Conservation (phyloP, 2,797 vertebrate genomes). For the Phalloptychus januarius region DNA sequence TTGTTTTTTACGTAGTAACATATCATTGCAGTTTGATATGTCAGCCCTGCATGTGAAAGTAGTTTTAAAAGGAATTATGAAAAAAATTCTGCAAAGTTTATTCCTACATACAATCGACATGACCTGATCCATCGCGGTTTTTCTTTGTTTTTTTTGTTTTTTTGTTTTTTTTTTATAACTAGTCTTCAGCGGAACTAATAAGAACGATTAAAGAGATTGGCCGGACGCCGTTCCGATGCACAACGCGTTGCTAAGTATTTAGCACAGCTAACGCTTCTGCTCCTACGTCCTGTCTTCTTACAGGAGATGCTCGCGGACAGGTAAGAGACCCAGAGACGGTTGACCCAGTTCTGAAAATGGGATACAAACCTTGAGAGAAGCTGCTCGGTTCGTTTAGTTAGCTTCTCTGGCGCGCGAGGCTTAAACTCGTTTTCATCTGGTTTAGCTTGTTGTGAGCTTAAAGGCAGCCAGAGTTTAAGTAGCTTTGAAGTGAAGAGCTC, state of each 20-base stretch:
- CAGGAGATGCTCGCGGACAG: conserved; percentile 40
- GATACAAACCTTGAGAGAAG: not conserved
- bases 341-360: not conserved
- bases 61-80: too few relatives aligned
- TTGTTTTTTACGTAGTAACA: not conserved
- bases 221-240: conserved; percentile 27
- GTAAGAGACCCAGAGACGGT: conserved; percentile 7
- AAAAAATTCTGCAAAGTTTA: not conserved
- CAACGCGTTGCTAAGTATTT: conserved; percentile 56
- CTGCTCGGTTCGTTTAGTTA: not conserved
- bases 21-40: not conserved
- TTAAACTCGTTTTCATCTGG: conserved; percentile 49
- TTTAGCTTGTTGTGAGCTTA: conserved; percentile 68
- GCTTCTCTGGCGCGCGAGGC: conserved; percentile 24
- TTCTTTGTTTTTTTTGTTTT: too few relatives aligned
- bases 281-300: conserved; percentile 27
- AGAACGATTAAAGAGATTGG: not conserved
- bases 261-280: conserved; percentile 48
- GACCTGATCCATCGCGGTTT: not conserved
- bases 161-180: not conserved
- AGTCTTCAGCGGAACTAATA: conserved; percentile 38
- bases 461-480: conserved; percentile 57
- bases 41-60: not conserved
- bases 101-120: not conserved
- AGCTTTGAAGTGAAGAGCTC: conserved; percentile 44